Percentiles rank a stretch among this genome's conserved stretches.
phyloP scores from a whole-genome alignment of 2,797 vertebrate genomes.

The Etheostoma perlongum region DNA sequence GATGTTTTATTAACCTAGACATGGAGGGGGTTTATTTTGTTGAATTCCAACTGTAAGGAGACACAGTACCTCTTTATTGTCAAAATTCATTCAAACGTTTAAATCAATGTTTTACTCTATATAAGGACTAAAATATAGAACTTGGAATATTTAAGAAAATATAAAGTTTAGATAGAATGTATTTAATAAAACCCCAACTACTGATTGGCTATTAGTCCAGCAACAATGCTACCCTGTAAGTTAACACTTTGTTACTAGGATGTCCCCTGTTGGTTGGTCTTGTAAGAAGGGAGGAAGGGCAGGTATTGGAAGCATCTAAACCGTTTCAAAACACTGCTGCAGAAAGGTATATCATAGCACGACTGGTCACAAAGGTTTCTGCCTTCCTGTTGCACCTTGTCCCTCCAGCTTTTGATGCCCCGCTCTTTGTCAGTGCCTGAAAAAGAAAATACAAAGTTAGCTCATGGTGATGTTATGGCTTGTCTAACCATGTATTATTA shows the following conservation, averaged over 20 bases:
- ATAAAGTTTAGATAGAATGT: not conserved
- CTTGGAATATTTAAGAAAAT: not conserved
- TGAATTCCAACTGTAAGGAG: not conserved
- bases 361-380: slow-evolving; percentile 59
- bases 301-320: slow-evolving; percentile 74
- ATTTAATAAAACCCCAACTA: not conserved
- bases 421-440: slow-evolving; percentile 83
- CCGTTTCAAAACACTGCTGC: slow-evolving; percentile 65
- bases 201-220: not conserved
- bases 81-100: not conserved
- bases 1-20: slow-evolving; percentile 7
- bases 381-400: slow-evolving; percentile 53
- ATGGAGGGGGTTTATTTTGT: not conserved
- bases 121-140: not conserved
- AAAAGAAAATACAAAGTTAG: not conserved
- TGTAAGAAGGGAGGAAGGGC: slow-evolving; percentile 84
- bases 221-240: not conserved
- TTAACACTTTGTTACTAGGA: slow-evolving; percentile 25
- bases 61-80: not conserved
- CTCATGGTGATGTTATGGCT: not conserved
- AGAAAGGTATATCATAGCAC: slow-evolving; percentile 80
- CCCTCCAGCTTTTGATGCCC: slow-evolving; percentile 72
- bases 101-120: not conserved
- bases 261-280: slow-evolving; percentile 17
- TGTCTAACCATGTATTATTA: not conserved